These are phyloP conservation scores for Lacanobia wlatinum DNA, from an alignment of 2,888 invertebrate genomes.

Conservation along the genomic window DNA sequence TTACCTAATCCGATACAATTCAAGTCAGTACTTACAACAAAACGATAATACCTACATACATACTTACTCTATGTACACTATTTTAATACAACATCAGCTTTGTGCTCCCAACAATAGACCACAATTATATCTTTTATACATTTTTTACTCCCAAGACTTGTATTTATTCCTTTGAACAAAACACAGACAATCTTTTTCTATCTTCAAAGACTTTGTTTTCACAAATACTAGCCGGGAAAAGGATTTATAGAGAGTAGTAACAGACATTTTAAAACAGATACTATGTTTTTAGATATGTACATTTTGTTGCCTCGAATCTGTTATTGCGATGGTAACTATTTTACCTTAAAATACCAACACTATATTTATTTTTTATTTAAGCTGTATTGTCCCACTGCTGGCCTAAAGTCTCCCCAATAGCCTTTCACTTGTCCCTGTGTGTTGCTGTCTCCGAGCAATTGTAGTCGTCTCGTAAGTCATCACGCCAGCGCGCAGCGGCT, in stretches of 20 bases:
- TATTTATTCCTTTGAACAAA: constrained; percentile 76
- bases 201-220: constrained; percentile 78
- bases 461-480: no score
- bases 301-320: not conserved
- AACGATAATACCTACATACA: not conserved
- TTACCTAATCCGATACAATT: not conserved
- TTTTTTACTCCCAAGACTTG: constrained; percentile 57
- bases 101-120: constrained; percentile 65
- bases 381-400: no score
- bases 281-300: not conserved
- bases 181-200: constrained; percentile 76
- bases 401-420: no score
- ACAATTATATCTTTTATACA: constrained; percentile 66
- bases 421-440: no score
- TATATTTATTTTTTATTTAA: no score
- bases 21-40: not conserved
- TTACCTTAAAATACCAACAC: no score
- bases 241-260: constrained; percentile 58
- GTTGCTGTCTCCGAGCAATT: no score
- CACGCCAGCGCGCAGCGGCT: no score
- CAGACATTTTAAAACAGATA: constrained; percentile 11
- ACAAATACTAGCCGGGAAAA: constrained; percentile 69
- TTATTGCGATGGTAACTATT: not conserved
- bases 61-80: not conserved
- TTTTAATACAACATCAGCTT: constrained; percentile 53